Evolutionary conservation across 1,140 invertebrate genomes (phyloP), one percentile per base, ranked within the genome.

Genomic region (Drosophila nigrodunni): DNA sequence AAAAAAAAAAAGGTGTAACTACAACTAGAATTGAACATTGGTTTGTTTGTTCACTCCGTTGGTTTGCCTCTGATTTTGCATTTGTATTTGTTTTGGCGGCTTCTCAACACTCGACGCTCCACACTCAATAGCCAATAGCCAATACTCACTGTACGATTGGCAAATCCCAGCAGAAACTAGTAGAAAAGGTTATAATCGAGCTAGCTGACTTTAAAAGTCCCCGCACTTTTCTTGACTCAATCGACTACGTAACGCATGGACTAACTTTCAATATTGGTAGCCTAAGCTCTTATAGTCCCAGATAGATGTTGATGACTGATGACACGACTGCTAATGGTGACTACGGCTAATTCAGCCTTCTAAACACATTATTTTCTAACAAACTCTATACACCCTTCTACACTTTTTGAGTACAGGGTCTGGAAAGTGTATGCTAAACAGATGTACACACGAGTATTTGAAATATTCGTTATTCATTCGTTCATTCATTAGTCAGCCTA

Each of bases 21-120:
- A 43, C 25, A 64, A 58, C 62, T 59, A 13, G 11, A 60, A 46
- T 49, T 47, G 64, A 39, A 41, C 37, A 57, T 34, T 55, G 71
- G 44, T 67, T 67, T 82, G 73, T 88, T 87, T 83, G 66, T 52
- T 46, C 61, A 59, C 50, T 77, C 44, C 47, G 62, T 67, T 83
- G 79, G 79, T 73, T 69, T 82, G 69, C 55, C 61, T 43, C 52
- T 50, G 64, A 21, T 66, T 46, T 72, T 30, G 64, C 50, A 58
- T 74, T 59, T 60, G 68, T 80, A 69, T 83, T 85, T 80, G 55
- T 79, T 60, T 68, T 57, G 62, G 41, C 46, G 37, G 52, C 69
- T 21, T 60, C 47, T 73, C 47, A 58, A 54, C 39, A 58, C 18
- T 67, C 11, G 7, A 13, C 60, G 37, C 35, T 13, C 59, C 18